phyloP scores from a whole-genome alignment of 2,113 vertebrate genomes.

The Machaerirhynchus nigripectus region DNA sequence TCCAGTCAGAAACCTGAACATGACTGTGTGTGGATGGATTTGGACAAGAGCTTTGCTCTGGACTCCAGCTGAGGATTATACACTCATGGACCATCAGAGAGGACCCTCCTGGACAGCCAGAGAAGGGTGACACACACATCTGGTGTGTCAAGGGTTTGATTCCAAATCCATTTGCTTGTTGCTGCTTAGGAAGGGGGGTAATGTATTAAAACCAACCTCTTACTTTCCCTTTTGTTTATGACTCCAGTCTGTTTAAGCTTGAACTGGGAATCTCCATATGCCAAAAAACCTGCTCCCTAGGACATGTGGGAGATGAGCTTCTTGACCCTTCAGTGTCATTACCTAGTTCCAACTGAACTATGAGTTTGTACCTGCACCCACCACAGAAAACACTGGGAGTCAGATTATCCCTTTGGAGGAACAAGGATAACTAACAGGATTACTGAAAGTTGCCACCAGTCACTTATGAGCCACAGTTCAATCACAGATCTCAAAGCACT shows the following conservation, averaged over 20 bases:
- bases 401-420: neutral
- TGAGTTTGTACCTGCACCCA: neutral
- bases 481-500: neutral
- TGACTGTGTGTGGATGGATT: neutral
- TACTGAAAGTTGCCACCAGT: accelerated
- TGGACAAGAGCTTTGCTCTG: neutral
- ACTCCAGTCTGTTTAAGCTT: neutral
- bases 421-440: neutral
- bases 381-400: neutral
- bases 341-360: neutral
- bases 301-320: accelerated
- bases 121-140: accelerated
- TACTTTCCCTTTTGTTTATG: neutral
- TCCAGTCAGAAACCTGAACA: neutral
- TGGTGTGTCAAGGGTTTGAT: accelerated
- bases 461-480: neutral
- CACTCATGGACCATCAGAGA: neutral
- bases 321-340: neutral
- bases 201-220: neutral
- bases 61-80: neutral
- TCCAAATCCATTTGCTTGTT: neutral
- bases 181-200: neutral
- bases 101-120: neutral
- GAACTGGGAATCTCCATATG: neutral
- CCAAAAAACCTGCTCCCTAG: neutral